These are phyloP conservation scores for Phyllotis vaccarum DNA, from an alignment of 2,797 vertebrate species.

Conservation along the genomic window DNA sequence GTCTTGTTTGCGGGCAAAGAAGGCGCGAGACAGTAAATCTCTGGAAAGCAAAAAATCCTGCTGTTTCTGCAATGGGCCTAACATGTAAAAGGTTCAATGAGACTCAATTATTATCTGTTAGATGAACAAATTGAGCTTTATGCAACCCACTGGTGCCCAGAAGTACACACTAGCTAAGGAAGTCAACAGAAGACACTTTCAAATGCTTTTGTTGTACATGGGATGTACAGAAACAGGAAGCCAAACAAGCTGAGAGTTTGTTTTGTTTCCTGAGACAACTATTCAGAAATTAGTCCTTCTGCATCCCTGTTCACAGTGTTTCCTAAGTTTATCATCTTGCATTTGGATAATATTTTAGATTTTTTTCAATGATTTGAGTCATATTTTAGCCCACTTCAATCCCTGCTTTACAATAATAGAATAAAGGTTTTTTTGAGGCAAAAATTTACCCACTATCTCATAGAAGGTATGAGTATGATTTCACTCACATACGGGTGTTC, in stretches of 20 bases:
- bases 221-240: conserved; percentile 64
- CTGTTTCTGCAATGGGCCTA: neutral
- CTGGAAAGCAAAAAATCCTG: neutral
- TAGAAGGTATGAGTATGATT: neutral
- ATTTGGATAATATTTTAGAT: neutral
- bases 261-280: conserved; percentile 64
- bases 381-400: conserved; percentile 7
- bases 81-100: neutral
- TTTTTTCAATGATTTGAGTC: conserved; percentile 29
- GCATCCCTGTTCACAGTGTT: neutral
- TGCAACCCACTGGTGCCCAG: neutral
- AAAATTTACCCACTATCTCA: neutral
- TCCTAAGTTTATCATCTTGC: conserved; percentile 38
- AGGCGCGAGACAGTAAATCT: too few species aligned
- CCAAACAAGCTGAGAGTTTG: conserved; percentile 35
- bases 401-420: neutral
- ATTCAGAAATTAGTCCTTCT: conserved; percentile 34
- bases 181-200: conserved; percentile 10
- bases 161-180: neutral
- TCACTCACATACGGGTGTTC: neutral
- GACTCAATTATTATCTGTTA: neutral
- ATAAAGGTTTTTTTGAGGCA: neutral
- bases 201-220: neutral
- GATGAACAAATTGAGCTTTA: neutral
- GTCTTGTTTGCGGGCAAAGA: too few species aligned